Percentiles rank a stretch among this genome's conserved stretches.
Evolutionary conservation across 2,888 invertebrate genomes (phyloP).

Genomic region (Idaea dimidiata): DNA sequence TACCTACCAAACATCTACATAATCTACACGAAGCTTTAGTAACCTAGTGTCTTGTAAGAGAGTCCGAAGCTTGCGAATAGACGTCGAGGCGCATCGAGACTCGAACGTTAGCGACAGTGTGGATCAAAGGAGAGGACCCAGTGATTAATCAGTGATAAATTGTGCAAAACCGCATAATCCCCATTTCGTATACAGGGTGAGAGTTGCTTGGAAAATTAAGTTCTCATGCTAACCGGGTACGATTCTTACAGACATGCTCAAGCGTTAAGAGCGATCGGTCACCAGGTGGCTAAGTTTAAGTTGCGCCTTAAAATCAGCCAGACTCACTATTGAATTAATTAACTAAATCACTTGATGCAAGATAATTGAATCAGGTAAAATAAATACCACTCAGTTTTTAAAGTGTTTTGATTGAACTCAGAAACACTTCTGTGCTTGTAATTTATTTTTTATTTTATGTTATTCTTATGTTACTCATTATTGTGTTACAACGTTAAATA

Average conservation of each 20-base stretch:
- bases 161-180: conserved; percentile 63
- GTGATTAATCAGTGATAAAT: conserved; percentile 59
- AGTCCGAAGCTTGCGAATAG: conserved; percentile 49
- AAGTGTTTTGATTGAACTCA: conserved; percentile 47
- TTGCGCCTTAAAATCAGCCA: conserved; percentile 55
- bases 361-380: conserved; percentile 62
- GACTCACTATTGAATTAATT: conserved; percentile 22
- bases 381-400: conserved; percentile 54
- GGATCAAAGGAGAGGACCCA: conserved; percentile 58
- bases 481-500: conserved; percentile 17
- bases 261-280: conserved; percentile 76
- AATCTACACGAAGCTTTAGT: conserved; percentile 22
- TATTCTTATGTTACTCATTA: conserved; percentile 24
- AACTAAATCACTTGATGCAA: conserved; percentile 30
- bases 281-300: conserved; percentile 58
- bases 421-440: conserved; percentile 43
- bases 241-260: conserved; percentile 74
- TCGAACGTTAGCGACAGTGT: conserved; percentile 66
- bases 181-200: conserved; percentile 63
- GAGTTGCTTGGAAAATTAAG: conserved; percentile 60
- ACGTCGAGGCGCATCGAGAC: conserved; percentile 60
- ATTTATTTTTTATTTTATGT: conserved; percentile 32
- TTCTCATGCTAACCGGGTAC: conserved; percentile 72
- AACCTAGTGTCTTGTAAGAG: not conserved
- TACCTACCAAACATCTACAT: conserved; percentile 23